A percentile compares a stretch with the other conserved stretches of the same genome.
phyloP scores from a whole-genome alignment of 1,140 invertebrate genomes.

The Sycophila sp. region DNA sequence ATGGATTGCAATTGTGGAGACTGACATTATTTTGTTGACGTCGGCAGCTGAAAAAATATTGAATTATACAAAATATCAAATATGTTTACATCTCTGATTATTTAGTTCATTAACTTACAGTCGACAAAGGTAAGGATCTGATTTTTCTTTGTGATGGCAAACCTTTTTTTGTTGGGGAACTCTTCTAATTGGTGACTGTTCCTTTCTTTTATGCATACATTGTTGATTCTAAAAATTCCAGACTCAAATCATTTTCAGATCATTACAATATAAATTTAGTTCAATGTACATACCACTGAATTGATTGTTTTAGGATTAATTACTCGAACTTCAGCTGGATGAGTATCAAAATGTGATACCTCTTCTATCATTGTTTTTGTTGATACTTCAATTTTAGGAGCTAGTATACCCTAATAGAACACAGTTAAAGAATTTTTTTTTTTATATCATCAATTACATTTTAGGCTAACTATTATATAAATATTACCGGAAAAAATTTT shows the following conservation, averaged over 20 bases:
- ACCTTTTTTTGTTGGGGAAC: conserved; percentile 58
- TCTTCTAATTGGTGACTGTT: conserved; percentile 38
- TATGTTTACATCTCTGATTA: neutral
- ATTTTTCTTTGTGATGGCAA: conserved; percentile 52
- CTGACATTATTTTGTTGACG: conserved; percentile 1
- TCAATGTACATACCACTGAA: conserved; percentile 46
- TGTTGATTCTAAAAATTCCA: conserved; percentile 30
- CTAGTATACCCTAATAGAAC: conserved; percentile 67
- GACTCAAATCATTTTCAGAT: neutral
- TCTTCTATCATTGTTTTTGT: conserved; percentile 69
- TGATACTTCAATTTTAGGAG: conserved; percentile 71
- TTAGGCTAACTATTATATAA: too few relatives aligned
- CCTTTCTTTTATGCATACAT: conserved; percentile 21
- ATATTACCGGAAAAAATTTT: conserved; percentile 71
- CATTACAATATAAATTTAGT: neutral
- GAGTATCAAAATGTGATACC: conserved; percentile 50
- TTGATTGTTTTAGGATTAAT: conserved; percentile 63
- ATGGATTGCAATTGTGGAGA: neutral
- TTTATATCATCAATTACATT: too few relatives aligned
- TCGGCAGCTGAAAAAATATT: conserved; percentile 8
- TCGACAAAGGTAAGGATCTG: conserved; percentile 35
- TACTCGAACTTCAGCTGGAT: conserved; percentile 37
- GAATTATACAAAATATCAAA: neutral
- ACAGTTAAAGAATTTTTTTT: too few relatives aligned
- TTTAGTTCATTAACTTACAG: conserved; percentile 43